Conservation (phyloP, 2,113 vertebrate genomes). For the Trogon melanurus region DNA sequence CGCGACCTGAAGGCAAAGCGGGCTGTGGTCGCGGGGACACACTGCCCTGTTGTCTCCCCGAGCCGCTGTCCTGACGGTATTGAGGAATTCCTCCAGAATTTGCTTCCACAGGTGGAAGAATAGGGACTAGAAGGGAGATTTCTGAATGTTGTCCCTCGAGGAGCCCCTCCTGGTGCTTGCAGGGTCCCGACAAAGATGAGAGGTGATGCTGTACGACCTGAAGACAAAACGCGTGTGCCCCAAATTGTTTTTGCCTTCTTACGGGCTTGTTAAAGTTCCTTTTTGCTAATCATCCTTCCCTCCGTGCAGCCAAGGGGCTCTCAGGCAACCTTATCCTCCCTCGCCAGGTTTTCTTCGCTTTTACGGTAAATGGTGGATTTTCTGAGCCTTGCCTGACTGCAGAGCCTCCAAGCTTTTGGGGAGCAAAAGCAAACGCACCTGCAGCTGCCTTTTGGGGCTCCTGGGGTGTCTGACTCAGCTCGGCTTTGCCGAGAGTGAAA, state of each 20-base stretch:
- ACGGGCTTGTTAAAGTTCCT: not conserved
- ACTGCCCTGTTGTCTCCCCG: not conserved
- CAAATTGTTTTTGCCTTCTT: fast-evolving
- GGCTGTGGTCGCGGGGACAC: not conserved
- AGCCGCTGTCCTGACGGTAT: fast-evolving
- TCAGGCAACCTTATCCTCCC: not conserved
- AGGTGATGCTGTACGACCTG: fast-evolving
- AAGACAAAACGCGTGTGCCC: fast-evolving
- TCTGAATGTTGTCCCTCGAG: fast-evolving
- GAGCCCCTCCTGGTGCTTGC: not conserved
- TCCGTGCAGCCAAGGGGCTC: not conserved
- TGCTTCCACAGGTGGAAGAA: not conserved
- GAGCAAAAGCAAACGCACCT: not conserved
- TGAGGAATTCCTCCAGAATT: not conserved
- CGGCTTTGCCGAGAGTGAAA: not conserved
- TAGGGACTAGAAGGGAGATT: not conserved
- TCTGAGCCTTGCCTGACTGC: not conserved
- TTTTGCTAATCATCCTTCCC: not conserved
- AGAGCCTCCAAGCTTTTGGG: not conserved
- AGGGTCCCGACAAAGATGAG: not conserved
- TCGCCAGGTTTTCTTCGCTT: not conserved
- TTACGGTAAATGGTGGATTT: fast-evolving
- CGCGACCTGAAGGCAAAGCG: not conserved
- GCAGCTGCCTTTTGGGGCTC: not conserved
- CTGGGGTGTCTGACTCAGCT: not conserved